Conservation (phyloP, 2,888 invertebrate species). For the Zygogramma bicolorata region DNA sequence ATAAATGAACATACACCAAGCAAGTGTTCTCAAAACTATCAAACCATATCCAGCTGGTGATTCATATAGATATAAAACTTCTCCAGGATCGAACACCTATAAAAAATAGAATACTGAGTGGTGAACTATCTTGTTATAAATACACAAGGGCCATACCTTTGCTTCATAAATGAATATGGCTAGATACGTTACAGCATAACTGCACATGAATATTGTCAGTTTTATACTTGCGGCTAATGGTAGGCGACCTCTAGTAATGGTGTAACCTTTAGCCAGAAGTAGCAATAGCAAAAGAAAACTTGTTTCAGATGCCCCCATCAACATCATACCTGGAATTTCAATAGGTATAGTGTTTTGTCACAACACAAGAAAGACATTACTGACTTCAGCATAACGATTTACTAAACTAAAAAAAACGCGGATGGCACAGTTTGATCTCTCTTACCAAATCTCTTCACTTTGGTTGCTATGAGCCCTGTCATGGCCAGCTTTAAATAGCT, state of each 20-base stretch:
- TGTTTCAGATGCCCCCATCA: slow-evolving; percentile 80
- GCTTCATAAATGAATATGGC: slow-evolving; percentile 85
- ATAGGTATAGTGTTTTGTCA: not conserved
- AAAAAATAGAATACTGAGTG: too few species aligned
- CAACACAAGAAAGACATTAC: too few species aligned
- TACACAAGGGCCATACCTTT: slow-evolving; percentile 68
- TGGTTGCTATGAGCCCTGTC: slow-evolving; percentile 75
- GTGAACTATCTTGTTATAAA: too few species aligned
- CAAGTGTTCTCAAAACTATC: slow-evolving; percentile 78
- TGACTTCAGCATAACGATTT: not conserved
- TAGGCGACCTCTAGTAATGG: slow-evolving; percentile 87
- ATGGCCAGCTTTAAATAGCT: slow-evolving; percentile 83
- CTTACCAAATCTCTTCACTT: slow-evolving; percentile 68
- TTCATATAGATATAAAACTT: slow-evolving; percentile 91
- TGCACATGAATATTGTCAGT: slow-evolving; percentile 83
- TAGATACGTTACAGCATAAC: slow-evolving; percentile 80
- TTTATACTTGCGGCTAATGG: slow-evolving; percentile 80
- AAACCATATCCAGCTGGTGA: slow-evolving; percentile 90
- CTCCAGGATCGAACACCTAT: slow-evolving; percentile 90
- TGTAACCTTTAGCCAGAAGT: slow-evolving; percentile 90
- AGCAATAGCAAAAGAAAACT: slow-evolving; percentile 83
- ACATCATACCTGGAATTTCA: slow-evolving; percentile 74
- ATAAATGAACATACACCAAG: slow-evolving; percentile 86
- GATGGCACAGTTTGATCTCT: too few species aligned
- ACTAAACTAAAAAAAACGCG: too few species aligned